Evolutionary conservation across 1,140 invertebrate genomes (phyloP), one percentile per base, ranked within the genome.

Genomic region (Parapsyche elsis): DNA sequence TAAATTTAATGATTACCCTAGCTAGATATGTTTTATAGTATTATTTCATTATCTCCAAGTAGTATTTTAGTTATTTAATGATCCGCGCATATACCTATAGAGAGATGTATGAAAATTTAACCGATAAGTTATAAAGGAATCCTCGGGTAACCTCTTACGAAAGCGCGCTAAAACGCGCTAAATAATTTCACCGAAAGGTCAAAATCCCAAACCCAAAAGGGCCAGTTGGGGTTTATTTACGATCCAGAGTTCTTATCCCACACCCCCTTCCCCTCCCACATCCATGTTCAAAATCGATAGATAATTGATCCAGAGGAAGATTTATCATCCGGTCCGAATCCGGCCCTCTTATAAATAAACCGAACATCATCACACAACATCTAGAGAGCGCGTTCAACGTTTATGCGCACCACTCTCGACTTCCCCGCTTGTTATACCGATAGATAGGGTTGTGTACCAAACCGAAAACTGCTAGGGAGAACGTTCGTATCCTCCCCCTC

Each of bases 241-340:
- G 57, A 21, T 21, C 57, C 19, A 19, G 30, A 38, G 57, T 61
- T 61, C 57, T 61, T 61, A 61, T 61, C 57, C 57, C 57, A 9
- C 30, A 61, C 16, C 16, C 30, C 5, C 49, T 4, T 12, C 49
- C 49, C 45, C n/a, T n/a, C n/a, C n/a, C n/a, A n/a, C n/a, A 14
- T 5, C 45, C 49, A n/a, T 4, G 49, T 19, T 12, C 10, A 67
- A 30, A 14, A 16, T 26, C 30, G 67, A 71, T 71, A 71, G 24
- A 71, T 71, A 71, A 71, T 71, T 71, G 67, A 71, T 71, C 67
- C 67, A 14, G 24, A 9, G 24, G 24, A 71, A 71, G 30, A 71
- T 71, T 71, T 71, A 71, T 71, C 67, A 71, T 30, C 67, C 24
- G 21, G 67, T 30, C 9, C 12, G 24, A 44, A 71, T 24, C 16